These are phyloP conservation scores for Chrysodeixis includens DNA, from an alignment of 2,888 invertebrate species.

Conservation along the genomic window DNA sequence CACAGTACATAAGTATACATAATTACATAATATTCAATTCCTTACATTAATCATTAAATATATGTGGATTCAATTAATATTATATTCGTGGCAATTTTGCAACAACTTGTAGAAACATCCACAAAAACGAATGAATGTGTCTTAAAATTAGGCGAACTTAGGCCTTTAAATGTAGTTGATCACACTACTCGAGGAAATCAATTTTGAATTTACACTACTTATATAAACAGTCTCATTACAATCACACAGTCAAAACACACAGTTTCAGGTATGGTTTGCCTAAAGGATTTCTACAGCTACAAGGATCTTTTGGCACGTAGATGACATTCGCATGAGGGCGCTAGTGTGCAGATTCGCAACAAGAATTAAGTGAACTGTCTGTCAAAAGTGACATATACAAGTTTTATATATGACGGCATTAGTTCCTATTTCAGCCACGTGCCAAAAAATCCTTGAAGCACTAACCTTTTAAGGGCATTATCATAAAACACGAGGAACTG, in stretches of 20 bases:
- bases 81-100: slow-evolving; percentile 27
- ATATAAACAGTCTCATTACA: slow-evolving; percentile 59
- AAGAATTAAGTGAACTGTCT: too few species aligned
- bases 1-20: slow-evolving; percentile 59
- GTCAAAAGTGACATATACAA: too few species aligned
- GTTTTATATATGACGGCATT: too few species aligned
- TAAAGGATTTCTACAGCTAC: not conserved
- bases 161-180: not conserved
- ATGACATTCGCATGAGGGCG: too few species aligned
- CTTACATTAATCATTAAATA: slow-evolving; percentile 32
- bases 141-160: not conserved
- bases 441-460: too few species aligned
- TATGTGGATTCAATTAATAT: slow-evolving; percentile 9
- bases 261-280: not conserved
- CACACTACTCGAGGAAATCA: not conserved
- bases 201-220: slow-evolving; percentile 32
- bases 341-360: too few species aligned
- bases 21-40: slow-evolving; percentile 41
- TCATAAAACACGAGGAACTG: not conserved
- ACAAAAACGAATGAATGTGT: not conserved
- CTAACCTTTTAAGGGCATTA: not conserved
- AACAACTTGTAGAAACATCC: slow-evolving; percentile 10
- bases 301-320: too few species aligned
- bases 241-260: slow-evolving; percentile 48
- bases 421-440: too few species aligned